phyloP scores from a whole-genome alignment of 37 sponge, comb jelly and placozoan genomes.

The Lycopodina hypogea region DNA sequence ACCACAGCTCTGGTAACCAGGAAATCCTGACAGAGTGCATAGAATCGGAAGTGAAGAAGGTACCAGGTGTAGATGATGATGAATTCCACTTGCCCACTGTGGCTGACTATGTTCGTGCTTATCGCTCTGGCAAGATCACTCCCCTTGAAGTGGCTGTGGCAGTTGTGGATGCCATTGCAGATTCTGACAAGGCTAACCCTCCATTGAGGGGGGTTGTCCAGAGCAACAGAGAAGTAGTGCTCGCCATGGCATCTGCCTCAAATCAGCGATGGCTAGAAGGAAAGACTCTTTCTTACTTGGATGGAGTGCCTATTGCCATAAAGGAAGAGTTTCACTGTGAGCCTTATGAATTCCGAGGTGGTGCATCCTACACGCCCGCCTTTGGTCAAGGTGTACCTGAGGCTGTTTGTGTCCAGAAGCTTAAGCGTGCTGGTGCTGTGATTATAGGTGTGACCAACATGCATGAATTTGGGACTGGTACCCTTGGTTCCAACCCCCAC shows the following conservation, averaged over 20 bases:
- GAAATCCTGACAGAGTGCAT: constrained; percentile 2
- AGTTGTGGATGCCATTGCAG: constrained; percentile 45
- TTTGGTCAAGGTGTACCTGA: constrained; percentile 33
- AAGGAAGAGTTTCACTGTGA: constrained; percentile 78
- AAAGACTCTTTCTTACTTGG: constrained; percentile 72
- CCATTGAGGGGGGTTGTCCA: constrained; percentile 75
- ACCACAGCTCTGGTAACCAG: constrained; percentile 7
- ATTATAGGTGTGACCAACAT: constrained; percentile 89
- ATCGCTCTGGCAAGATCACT: constrained; percentile 20
- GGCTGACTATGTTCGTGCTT: constrained; percentile 45
- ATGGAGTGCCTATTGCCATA: constrained; percentile 86
- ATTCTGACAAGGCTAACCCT: constrained; percentile 40
- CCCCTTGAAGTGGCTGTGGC: constrained; percentile 57
- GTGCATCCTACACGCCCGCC: constrained; percentile 33
- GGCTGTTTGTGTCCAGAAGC: constrained; percentile 44
- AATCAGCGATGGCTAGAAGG: constrained; percentile 73
- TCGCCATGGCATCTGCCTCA: constrained; percentile 73
- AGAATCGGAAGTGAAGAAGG: not conserved
- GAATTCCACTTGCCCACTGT: constrained; percentile 35
- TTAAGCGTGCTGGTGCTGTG: constrained; percentile 79
- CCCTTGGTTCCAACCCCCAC: constrained; percentile 87
- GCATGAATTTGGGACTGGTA: constrained; percentile 90
- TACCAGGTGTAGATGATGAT: no score
- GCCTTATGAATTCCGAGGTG: constrained; percentile 51
- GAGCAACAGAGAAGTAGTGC: constrained; percentile 37